Percentiles rank a stretch among this genome's conserved stretches.
phyloP scores from a whole-genome alignment of 2,113 vertebrate genomes.

The cattle (Bos taurus) region DNA sequence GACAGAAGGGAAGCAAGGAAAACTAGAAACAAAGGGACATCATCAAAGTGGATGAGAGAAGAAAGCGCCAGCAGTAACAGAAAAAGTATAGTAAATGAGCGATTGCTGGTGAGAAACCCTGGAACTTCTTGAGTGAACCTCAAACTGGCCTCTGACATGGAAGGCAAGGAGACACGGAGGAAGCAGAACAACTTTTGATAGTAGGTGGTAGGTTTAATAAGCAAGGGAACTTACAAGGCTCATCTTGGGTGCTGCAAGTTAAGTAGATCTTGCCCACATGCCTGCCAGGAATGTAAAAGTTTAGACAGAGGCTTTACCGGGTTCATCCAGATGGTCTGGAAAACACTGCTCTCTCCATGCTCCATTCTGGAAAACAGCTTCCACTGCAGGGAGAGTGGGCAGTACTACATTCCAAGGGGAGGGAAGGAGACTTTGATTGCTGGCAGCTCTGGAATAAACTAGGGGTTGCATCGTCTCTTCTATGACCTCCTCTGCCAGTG shows the following conservation, averaged over 20 bases:
- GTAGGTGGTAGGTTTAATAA: not conserved
- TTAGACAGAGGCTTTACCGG: not conserved
- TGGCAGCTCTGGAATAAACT: not conserved
- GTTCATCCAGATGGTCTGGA: not conserved
- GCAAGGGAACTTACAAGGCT: not conserved
- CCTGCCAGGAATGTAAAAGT: not conserved
- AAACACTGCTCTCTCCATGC: not conserved
- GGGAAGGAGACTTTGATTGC: not conserved
- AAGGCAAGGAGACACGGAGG: not conserved
- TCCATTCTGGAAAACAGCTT: not conserved
- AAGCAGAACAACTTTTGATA: no score
- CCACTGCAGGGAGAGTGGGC: not conserved
- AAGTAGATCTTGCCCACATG: accelerated
- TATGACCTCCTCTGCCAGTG: not conserved
- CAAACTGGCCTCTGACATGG: not conserved
- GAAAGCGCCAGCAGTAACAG: accelerated
- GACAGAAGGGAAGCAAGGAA: not conserved
- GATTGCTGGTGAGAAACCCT: not conserved
- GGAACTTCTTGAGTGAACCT: not conserved
- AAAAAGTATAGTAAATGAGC: not conserved
- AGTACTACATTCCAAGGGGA: not conserved
- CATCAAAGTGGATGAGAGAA: not conserved
- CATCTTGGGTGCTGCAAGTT: accelerated
- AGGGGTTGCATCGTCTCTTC: not conserved
- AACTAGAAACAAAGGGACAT: not conserved